A percentile compares a stretch with the other conserved stretches of the same genome.
These are phyloP conservation scores for Coenobita brevimanus DNA, from an alignment of 1,140 invertebrate genomes.

Conservation along the genomic window DNA sequence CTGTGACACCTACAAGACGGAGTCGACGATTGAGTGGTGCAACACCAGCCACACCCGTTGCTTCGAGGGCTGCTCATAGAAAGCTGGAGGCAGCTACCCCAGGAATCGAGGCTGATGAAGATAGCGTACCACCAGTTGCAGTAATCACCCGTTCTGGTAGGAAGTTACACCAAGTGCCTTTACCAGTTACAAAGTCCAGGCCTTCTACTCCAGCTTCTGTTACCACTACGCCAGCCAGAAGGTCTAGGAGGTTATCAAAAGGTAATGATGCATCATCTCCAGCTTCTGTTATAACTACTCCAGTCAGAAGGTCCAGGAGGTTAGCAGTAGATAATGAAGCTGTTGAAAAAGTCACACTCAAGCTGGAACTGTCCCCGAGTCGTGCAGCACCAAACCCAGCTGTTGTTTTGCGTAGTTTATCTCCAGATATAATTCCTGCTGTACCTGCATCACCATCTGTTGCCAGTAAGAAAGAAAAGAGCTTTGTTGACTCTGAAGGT, in stretches of 20 bases:
- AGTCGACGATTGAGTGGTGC: not conserved
- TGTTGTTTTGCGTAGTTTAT: not conserved
- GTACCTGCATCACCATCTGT: not conserved
- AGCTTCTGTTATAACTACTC: not conserved
- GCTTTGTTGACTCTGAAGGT: not conserved
- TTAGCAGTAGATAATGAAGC: not conserved
- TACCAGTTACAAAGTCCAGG: conserved; percentile 6
- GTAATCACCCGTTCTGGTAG: conserved; percentile 32
- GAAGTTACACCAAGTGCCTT: conserved; percentile 32
- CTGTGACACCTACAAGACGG: not conserved
- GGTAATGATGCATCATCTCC: not conserved
- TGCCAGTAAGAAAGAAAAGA: not conserved
- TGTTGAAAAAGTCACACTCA: conserved; percentile 20
- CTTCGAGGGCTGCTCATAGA: no score
- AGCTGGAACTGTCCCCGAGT: conserved; percentile 6
- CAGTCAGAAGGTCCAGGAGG: conserved; percentile 1
- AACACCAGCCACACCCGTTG: not conserved
- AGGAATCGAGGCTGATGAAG: not conserved
- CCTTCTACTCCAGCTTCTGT: not conserved
- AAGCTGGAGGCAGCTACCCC: not conserved
- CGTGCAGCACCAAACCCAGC: not conserved
- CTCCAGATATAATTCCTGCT: not conserved
- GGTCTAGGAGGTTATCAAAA: not conserved
- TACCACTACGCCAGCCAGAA: not conserved
- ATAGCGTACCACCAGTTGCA: not conserved